These are phyloP conservation scores for Syngnathus rostellatus DNA, from an alignment of 2,797 vertebrate genomes.

Conservation along the genomic window DNA sequence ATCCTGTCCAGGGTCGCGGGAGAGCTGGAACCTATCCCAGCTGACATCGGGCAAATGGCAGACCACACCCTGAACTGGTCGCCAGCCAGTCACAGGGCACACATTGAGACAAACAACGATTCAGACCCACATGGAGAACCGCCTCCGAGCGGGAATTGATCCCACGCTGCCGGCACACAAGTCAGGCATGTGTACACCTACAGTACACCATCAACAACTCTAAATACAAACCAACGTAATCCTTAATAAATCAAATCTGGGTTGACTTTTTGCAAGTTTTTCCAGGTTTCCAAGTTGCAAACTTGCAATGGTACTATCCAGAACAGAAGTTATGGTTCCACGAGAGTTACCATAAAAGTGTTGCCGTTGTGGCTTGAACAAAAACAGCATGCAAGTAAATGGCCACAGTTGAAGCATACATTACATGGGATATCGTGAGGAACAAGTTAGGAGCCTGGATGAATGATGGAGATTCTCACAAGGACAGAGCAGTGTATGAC, in stretches of 20 bases:
- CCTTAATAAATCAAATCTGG: background rate
- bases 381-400: background rate
- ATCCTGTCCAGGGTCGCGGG: no score
- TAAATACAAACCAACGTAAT: background rate
- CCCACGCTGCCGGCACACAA: no score
- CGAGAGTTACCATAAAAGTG: background rate
- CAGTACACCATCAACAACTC: no score
- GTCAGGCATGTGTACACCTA: no score
- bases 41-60: no score
- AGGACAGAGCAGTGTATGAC: slow-evolving; percentile 50
- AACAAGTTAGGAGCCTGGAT: slow-evolving; percentile 30
- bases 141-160: no score
- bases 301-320: background rate
- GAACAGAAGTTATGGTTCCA: background rate
- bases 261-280: background rate
- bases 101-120: no score
- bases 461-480: slow-evolving; percentile 50
- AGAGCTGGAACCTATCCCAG: no score
- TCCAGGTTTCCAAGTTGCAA: background rate
- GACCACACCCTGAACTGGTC: no score
- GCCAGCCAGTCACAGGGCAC: no score
- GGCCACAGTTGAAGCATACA: background rate
- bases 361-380: background rate
- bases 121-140: no score
- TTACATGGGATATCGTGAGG: background rate